Evolutionary conservation across 2,888 invertebrate genomes (phyloP).

Genomic region (Tipula helvola): DNA sequence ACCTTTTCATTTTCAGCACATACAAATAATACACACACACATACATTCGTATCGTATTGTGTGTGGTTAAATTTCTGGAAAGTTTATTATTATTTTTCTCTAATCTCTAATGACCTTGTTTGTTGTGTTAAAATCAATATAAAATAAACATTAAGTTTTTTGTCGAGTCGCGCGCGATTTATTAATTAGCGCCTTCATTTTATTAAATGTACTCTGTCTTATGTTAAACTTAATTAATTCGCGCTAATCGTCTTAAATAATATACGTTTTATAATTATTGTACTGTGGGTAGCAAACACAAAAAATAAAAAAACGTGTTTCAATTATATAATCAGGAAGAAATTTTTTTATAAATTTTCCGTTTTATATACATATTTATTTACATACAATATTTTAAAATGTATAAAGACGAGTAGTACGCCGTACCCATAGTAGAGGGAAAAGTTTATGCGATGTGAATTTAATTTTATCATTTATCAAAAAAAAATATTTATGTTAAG

Average conservation of each 20-base stretch:
- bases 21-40: neutral
- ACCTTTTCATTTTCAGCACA: neutral
- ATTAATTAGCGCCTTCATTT: neutral
- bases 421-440: neutral
- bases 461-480: slow-evolving; percentile 4
- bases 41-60: neutral
- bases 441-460: neutral
- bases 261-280: neutral
- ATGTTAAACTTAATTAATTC: neutral
- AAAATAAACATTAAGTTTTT: neutral
- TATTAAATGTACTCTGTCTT: neutral
- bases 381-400: neutral
- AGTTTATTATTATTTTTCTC: neutral
- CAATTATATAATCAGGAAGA: neutral
- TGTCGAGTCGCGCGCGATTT: neutral
- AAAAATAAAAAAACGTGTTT: neutral
- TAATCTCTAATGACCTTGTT: neutral
- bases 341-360: neutral
- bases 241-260: neutral
- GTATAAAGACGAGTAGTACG: neutral
- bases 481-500: neutral
- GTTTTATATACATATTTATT: neutral
- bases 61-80: neutral
- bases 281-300: neutral
- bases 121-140: neutral